Conservation (phyloP, 1,140 invertebrate species). For the Drosophila willistoni region DNA sequence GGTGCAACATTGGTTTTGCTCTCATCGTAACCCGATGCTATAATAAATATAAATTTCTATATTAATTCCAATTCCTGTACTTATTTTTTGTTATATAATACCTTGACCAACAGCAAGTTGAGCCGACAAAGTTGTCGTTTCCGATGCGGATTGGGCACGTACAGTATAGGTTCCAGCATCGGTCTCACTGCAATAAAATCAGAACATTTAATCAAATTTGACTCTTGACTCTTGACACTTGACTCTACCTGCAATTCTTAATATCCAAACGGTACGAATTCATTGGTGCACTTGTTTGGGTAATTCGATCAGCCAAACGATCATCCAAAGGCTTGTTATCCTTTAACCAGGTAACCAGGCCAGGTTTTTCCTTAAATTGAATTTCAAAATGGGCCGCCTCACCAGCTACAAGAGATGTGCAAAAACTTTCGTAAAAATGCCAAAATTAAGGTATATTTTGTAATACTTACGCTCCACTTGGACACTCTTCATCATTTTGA, state of each 20-base stretch:
- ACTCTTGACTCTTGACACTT: too few species aligned
- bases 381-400: slow-evolving; percentile 94
- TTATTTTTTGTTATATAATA: slow-evolving; percentile 81
- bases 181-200: slow-evolving; percentile 84
- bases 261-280: slow-evolving; percentile 89
- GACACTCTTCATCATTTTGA: slow-evolving; percentile 89
- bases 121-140: slow-evolving; percentile 92
- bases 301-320: slow-evolving; percentile 89
- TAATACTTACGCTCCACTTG: slow-evolving; percentile 90
- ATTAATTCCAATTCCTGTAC: too few species aligned
- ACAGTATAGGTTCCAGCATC: slow-evolving; percentile 97
- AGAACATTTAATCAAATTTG: not conserved
- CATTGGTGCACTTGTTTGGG: slow-evolving; percentile 84
- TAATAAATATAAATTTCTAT: not conserved
- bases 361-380: slow-evolving; percentile 86
- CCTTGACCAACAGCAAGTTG: slow-evolving; percentile 92
- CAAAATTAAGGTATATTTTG: too few species aligned
- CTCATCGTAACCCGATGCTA: slow-evolving; percentile 85
- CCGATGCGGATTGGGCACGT: slow-evolving; percentile 91
- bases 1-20: slow-evolving; percentile 89
- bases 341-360: slow-evolving; percentile 93
- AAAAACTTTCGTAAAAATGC: too few species aligned
- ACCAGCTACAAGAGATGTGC: slow-evolving; percentile 86
- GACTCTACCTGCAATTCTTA: slow-evolving; percentile 87
- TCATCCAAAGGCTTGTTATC: slow-evolving; percentile 93